Conservation (phyloP, 2,888 invertebrate genomes). For the Nowickia ferox region DNA sequence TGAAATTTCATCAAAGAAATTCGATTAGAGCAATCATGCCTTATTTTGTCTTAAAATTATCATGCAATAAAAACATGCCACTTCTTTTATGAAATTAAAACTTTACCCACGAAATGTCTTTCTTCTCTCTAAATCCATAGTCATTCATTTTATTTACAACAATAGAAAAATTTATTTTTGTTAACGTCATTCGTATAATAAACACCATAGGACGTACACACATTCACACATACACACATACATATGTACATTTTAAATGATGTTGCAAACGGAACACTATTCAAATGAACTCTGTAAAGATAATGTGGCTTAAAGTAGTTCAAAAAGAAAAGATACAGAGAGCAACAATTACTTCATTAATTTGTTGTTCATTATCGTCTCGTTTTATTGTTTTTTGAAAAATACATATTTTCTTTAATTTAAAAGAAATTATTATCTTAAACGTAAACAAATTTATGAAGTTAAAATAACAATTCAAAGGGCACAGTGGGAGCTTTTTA, state of each 20-base stretch:
- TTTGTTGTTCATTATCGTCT: constrained; percentile 19
- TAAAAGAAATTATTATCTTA: constrained; percentile 21
- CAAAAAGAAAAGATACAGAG: background rate
- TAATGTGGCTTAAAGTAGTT: background rate
- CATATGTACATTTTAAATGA: background rate
- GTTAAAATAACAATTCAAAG: constrained; percentile 49
- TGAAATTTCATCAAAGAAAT: no score
- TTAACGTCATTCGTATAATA: constrained; percentile 22
- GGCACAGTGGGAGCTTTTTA: constrained; percentile 45
- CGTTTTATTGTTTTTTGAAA: background rate
- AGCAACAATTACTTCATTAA: background rate
- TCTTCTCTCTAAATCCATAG: background rate
- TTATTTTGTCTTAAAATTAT: background rate
- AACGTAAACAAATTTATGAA: constrained; percentile 43
- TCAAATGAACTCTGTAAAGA: background rate
- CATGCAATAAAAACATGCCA: background rate
- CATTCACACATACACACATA: background rate
- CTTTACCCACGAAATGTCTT: background rate
- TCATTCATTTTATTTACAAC: background rate
- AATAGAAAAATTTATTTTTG: constrained; percentile 40
- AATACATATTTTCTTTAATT: constrained; percentile 12
- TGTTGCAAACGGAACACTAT: background rate
- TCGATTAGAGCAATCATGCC: no score
- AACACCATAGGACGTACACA: constrained; percentile 34
- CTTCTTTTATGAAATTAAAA: constrained; percentile 4